These are phyloP conservation scores for Apotomis capreana DNA, from an alignment of 2,888 invertebrate species.

Conservation along the genomic window DNA sequence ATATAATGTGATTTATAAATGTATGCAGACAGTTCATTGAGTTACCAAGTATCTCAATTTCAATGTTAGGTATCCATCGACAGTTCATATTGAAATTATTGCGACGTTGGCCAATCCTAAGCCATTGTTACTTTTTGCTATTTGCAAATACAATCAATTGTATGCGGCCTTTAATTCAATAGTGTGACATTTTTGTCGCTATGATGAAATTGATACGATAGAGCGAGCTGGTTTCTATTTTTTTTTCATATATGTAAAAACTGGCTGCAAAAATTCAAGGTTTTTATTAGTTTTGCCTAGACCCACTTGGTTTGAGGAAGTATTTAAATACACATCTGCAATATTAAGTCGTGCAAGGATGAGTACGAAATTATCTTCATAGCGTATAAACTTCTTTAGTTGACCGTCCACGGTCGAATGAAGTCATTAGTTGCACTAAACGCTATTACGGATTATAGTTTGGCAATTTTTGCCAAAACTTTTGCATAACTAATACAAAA, in stretches of 20 bases:
- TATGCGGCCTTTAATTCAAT: slow-evolving; percentile 32
- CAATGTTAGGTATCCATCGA: slow-evolving; percentile 20
- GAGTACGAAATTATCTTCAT: slow-evolving; percentile 11
- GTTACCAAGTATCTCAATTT: slow-evolving; percentile 7
- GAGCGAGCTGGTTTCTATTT: slow-evolving; percentile 21
- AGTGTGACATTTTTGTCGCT: slow-evolving; percentile 39
- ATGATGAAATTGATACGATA: slow-evolving; percentile 36
- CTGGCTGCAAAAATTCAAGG: slow-evolving; percentile 3
- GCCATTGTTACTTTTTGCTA: slow-evolving; percentile 44
- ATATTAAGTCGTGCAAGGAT: slow-evolving; percentile 27
- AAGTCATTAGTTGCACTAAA: slow-evolving; percentile 14
- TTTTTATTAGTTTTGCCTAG: slow-evolving; percentile 12
- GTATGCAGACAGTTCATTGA: no score
- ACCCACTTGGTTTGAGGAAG: slow-evolving; percentile 20
- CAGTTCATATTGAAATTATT: slow-evolving; percentile 28
- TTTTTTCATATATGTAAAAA: slow-evolving; percentile 6
- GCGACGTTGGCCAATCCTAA: slow-evolving; percentile 39
- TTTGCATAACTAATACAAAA: slow-evolving; percentile 5
- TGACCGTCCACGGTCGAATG: slow-evolving; percentile 23
- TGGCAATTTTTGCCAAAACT: slow-evolving; percentile 15
- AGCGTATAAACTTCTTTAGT: slow-evolving; percentile 20
- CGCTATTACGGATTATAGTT: slow-evolving; percentile 11
- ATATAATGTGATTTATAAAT: background rate
- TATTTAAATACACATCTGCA: slow-evolving; percentile 19
- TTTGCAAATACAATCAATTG: slow-evolving; percentile 42